Evolutionary conservation across 2,888 invertebrate genomes (phyloP).

Genomic region (Chymomyza procnemis): DNA sequence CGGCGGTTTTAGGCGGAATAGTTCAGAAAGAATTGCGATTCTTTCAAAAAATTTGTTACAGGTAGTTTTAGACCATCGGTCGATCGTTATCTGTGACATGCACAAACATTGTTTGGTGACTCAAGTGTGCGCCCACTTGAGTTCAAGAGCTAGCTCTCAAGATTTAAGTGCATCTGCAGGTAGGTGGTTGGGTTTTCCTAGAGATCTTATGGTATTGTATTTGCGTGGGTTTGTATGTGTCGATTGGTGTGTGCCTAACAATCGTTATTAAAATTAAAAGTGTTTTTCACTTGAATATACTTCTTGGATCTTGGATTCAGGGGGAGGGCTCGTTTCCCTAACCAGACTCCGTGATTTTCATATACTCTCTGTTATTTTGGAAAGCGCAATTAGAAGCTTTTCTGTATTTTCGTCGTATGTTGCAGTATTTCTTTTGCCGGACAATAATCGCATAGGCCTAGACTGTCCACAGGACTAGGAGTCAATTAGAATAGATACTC

Average conservation of each 20-base stretch:
- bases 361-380: too few species aligned
- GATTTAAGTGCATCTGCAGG: slow-evolving; percentile 62
- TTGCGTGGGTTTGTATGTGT: neutral
- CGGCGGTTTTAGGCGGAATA: slow-evolving; percentile 70
- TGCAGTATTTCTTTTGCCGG: too few species aligned
- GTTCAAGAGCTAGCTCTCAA: slow-evolving; percentile 61
- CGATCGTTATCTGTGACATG: slow-evolving; percentile 56
- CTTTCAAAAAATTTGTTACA: slow-evolving; percentile 39
- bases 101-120: slow-evolving; percentile 36
- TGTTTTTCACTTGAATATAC: neutral
- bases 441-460: too few species aligned
- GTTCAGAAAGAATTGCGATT: slow-evolving; percentile 30
- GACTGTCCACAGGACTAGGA: too few species aligned
- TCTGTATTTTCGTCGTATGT: too few species aligned
- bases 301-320: too few species aligned
- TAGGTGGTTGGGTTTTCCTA: slow-evolving; percentile 8
- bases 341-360: too few species aligned
- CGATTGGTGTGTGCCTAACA: neutral
- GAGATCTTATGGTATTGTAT: neutral
- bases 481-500: too few species aligned
- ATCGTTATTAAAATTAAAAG: neutral
- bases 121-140: slow-evolving; percentile 71
- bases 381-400: too few species aligned
- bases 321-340: too few species aligned
- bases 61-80: slow-evolving; percentile 32